These are phyloP conservation scores for Siniperca undulata DNA, from an alignment of 2,797 vertebrate genomes.

Conservation along the genomic window DNA sequence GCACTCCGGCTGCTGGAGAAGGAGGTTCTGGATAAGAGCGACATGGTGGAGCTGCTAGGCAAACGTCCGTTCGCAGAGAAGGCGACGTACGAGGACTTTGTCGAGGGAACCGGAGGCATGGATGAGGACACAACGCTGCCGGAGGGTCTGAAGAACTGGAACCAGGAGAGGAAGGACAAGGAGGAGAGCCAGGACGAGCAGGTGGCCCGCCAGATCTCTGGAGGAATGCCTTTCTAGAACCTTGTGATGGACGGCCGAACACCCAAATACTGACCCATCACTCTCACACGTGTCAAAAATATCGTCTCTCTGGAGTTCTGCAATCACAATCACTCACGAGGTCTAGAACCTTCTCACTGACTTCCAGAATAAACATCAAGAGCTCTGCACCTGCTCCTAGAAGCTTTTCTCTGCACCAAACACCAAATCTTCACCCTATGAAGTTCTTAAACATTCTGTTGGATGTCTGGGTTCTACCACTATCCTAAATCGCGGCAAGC, in stretches of 20 bases:
- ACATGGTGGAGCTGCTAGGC: constrained; percentile 95
- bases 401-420: background rate
- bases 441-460: background rate
- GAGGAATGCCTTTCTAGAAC: constrained; percentile 88
- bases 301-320: background rate
- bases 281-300: background rate
- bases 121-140: constrained; percentile 96
- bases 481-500: background rate
- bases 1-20: constrained; percentile 93
- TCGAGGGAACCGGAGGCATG: constrained; percentile 94
- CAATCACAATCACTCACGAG: background rate
- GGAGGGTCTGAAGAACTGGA: constrained; percentile 97
- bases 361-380: background rate
- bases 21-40: constrained; percentile 94
- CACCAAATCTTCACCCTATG: background rate
- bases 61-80: constrained; percentile 93
- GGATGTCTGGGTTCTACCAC: background rate
- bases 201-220: constrained; percentile 87
- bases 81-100: constrained; percentile 97
- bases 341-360: background rate
- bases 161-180: constrained; percentile 89
- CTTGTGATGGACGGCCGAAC: background rate
- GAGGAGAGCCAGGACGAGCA: constrained; percentile 89
- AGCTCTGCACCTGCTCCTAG: background rate
- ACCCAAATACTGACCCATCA: background rate